A percentile compares a stretch with the other conserved stretches of the same genome.
These are phyloP conservation scores for Drepana falcataria DNA, from an alignment of 2,888 invertebrate species.

Conservation along the genomic window DNA sequence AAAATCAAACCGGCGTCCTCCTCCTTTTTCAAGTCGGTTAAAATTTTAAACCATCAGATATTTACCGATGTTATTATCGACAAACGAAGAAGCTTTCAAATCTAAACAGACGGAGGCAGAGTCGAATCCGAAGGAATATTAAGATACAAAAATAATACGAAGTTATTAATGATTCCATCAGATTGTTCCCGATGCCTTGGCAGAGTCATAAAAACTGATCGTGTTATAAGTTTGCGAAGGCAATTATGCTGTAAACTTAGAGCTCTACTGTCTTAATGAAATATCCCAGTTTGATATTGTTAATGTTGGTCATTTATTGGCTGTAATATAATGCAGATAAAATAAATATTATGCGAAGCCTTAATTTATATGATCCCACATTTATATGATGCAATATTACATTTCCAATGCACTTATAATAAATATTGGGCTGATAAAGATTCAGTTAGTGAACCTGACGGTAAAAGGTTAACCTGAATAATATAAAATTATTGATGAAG, in stretches of 20 bases:
- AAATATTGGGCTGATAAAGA: not conserved
- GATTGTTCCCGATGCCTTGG: slow-evolving; percentile 48
- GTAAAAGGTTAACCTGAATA: not conserved
- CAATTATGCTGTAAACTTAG: slow-evolving; percentile 74
- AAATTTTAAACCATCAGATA: too few species aligned
- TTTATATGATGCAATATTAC: slow-evolving; percentile 10
- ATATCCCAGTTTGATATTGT: slow-evolving; percentile 63
- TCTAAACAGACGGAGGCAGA: too few species aligned
- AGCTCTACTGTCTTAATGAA: slow-evolving; percentile 66
- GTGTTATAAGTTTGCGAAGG: slow-evolving; percentile 70
- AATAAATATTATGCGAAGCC: slow-evolving; percentile 43
- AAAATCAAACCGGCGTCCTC: too few species aligned
- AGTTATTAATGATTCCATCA: slow-evolving; percentile 39
- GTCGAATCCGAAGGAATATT: too few species aligned
- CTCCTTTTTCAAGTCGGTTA: too few species aligned
- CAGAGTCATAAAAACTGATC: slow-evolving; percentile 63
- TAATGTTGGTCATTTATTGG: slow-evolving; percentile 60
- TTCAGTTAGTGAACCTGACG: not conserved
- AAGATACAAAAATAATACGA: slow-evolving; percentile 24
- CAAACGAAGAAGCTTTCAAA: too few species aligned
- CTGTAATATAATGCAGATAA: slow-evolving; percentile 47
- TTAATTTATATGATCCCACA: slow-evolving; percentile 15
- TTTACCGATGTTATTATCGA: too few species aligned
- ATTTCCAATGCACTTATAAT: slow-evolving; percentile 4
- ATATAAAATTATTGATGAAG: not conserved